Base-by-base conservation (phyloP, 1,140 invertebrate species). In the Drosophila guanche region DNA sequence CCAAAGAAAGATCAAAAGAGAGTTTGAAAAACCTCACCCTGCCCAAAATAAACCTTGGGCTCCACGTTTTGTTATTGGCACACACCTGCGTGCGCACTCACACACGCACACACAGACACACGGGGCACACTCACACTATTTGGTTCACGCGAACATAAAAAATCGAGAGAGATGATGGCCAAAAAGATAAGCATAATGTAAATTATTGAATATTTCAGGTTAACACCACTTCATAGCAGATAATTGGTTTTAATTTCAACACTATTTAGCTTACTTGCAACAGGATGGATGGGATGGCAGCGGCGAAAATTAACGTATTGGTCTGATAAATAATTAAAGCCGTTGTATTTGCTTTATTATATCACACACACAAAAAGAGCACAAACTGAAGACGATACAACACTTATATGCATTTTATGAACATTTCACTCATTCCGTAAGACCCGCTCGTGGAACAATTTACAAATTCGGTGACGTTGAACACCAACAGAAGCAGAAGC, bases 401-500 rank as follows among this genome's bases (percentile, higher is more conserved):
- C 54, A 56, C 42, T 56, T 66, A 27, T 70, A 45, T 57, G 53
- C 76, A 85, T 85, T 63, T 58, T 74, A 27, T 23, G 70, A 55
- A 23, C 51, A 50, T 65, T 67, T 56, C 46, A 47, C 33, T 8
- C 42, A 59, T 51, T 52, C 20, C 33, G 12, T 37, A 45, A 53
- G 59, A 68, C 62, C 72, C 59, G 69, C 59, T 75, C 60, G 65
- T 66, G 74, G 46, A 69, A 58, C 56, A 76, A 84, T 78, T 84
- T 77, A 81, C 80, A 66, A 55, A 63, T 85, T 84, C 71, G 71
- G 62, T 84, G 79, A 84, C 80, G 79, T 73, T 63, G 70, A 33
- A 55, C 58, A 69, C 47, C n/a, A 23, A 25, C 53, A 54, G 33
- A n/a, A 40, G 53, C 23, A 45, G 33, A 41, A 10, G 23, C 14